A percentile compares a stretch with the other conserved stretches of the same genome.
phyloP scores from a whole-genome alignment of 1,140 invertebrate genomes.

The Atta cephalotes region DNA sequence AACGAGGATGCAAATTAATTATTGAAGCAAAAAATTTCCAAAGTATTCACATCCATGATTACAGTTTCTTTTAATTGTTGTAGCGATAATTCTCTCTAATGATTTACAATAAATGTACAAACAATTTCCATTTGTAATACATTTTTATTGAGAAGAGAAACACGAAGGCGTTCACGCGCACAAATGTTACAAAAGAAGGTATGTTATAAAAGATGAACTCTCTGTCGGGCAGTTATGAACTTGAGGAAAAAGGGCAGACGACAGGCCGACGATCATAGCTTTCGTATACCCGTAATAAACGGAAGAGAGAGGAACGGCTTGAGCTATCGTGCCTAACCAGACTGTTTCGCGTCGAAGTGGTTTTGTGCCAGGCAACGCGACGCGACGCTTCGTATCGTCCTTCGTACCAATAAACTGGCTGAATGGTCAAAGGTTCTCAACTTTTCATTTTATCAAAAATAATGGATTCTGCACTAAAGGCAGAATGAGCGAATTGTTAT shows the following conservation, averaged over 20 bases:
- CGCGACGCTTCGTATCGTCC: slow-evolving; percentile 76
- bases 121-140: background rate
- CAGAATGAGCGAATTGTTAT: slow-evolving; percentile 43
- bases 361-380: slow-evolving; percentile 79
- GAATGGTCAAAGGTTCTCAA: slow-evolving; percentile 79
- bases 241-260: background rate
- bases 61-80: background rate
- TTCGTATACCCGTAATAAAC: slow-evolving; percentile 68
- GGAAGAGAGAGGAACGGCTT: slow-evolving; percentile 57
- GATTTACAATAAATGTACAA: background rate
- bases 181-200: background rate
- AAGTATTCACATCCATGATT: background rate
- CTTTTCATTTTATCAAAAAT: slow-evolving; percentile 74
- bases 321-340: slow-evolving; percentile 80
- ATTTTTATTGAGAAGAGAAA: background rate
- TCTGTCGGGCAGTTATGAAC: slow-evolving; percentile 55
- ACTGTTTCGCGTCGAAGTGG: slow-evolving; percentile 81
- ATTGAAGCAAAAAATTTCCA: background rate
- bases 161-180: background rate
- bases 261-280: background rate
- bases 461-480: slow-evolving; percentile 66
- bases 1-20: background rate
- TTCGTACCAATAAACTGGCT: slow-evolving; percentile 78
- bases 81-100: background rate
- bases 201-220: slow-evolving; percentile 8